Evolutionary conservation across 1,140 invertebrate genomes (phyloP), one percentile per base, ranked within the genome.

Genomic region (Eufriesea mexicana): DNA sequence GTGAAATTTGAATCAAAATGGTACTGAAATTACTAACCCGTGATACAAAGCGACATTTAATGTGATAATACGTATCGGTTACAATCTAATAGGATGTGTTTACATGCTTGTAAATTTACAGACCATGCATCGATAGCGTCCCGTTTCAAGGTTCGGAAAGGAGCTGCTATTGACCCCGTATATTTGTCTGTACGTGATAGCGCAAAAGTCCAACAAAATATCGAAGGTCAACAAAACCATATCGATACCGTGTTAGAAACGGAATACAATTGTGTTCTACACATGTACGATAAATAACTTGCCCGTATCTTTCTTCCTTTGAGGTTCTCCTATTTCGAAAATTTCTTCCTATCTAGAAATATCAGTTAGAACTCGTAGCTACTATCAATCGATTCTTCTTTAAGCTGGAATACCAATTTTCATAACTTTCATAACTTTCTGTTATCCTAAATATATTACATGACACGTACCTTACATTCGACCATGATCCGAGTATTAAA

Each of bases 31-130:
- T 74, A 45, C 7, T 20, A 49, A 23, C 47, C 35, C 45, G 28
- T 14, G 35, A 51, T 82, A 80, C 25, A 84, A 84, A 86, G 82
- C 51, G 42, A 62, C 59, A 45, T 86, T 80, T 75, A 62, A 84
- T 84, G 54, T 72, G 49, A n/a, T 57, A 66, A 49, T 66, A 72
- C 66, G 59, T 82, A 16, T 28, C 54, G 35, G 45, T 5, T 80
- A 80, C 49, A 75, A 59, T 66, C 49, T 42, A 45, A 47, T 47
- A 16, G 5, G 47, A 2, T 18, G 42, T 76, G 8, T 57, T 55
- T 55, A 42, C 25, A 28, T 18, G 54, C 10, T 57, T 67, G 54
- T 59, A 55, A 47, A 45, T 76, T 25, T 5, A 28, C 10, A 25
- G 16, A 28, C 35, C 10, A 67, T 47, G n/a, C 45, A 47, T 47